Base-by-base conservation (phyloP, 1,140 invertebrate genomes). In the Wiebesia pumilae region DNA sequence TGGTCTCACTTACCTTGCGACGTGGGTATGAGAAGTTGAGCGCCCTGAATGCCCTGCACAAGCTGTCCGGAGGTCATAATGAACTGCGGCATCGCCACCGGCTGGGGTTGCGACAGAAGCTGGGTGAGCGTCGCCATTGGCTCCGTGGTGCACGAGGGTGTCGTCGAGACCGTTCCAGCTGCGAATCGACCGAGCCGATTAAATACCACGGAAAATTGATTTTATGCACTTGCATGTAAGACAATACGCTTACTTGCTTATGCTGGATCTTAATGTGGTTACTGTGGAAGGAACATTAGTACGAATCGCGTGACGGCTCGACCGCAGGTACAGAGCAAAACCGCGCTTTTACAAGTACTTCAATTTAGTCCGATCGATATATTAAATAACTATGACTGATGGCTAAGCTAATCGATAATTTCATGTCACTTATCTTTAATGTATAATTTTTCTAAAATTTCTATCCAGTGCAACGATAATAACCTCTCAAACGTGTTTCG, bases 21-120 rank as follows among this genome's bases (percentile, higher is more conserved):
- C 33, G 98, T 98, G 73, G 98, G 98, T 94, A 99, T 98, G 86
- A 98, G 96, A 83, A 98, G 95, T 93, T 98, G 98, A 87, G 98
- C 98, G 19, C 98, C 97, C 93, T 98, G 97, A 89, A 98, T 97
- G 84, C 97, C 97, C 93, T 98, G 97, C 79, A 98, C 96, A 89
- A 98, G 95, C 94, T 98, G 97, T 87, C 97, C 97, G 85, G 97
- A 98, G 75, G 97, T 97, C 88, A 98, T 95, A 91, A 98, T 98
- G 87, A 98, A 96, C 94, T 98, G 97, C 81, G 97, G 97, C 95
- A 97, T 97, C 69, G 97, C 96, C 79, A 97, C 96, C 58, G 96
- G 96, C 93, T 95, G 95, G 77, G 94, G 95, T 89, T 95, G 94
- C 78, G 95, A 94, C 87, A 95, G 92, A 88, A 95, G 93, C 93